phyloP scores from a whole-genome alignment of 2,888 invertebrate genomes.

The Rhagonycha lutea region DNA sequence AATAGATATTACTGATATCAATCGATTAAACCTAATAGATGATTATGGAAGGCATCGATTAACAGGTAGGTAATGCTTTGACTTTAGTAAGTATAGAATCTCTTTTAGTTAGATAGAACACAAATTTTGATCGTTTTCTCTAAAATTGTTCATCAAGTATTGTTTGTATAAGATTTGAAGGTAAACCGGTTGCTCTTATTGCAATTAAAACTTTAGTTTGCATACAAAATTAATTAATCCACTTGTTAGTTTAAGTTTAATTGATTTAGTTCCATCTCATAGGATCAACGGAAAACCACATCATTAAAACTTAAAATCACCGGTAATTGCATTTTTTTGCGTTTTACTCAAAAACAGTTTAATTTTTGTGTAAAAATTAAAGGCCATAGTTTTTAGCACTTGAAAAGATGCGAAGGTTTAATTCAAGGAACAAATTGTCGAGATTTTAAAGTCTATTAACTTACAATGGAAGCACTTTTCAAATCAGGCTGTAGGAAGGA shows the following conservation, averaged over 20 bases:
- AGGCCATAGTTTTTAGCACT: too few relatives aligned
- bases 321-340: too few relatives aligned
- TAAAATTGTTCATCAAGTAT: background rate
- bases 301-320: too few relatives aligned
- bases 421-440: too few relatives aligned
- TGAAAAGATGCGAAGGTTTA: too few relatives aligned
- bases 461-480: too few relatives aligned
- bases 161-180: background rate
- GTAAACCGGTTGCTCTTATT: background rate
- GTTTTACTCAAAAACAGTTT: too few relatives aligned
- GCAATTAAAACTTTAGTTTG: background rate
- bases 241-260: background rate
- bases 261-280: background rate
- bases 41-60: conserved; percentile 49
- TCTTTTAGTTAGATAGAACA: background rate
- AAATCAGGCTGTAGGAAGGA: too few relatives aligned
- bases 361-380: too few relatives aligned
- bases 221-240: background rate
- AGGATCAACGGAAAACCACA: background rate
- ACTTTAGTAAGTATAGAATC: background rate
- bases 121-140: conserved; percentile 4
- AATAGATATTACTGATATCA: background rate
- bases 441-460: too few relatives aligned
- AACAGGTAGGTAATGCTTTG: conserved; percentile 44
- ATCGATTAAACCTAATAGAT: conserved; percentile 40